Evolutionary conservation across 2,888 invertebrate species (phyloP).

Genomic region (Dasypogon diadema): DNA sequence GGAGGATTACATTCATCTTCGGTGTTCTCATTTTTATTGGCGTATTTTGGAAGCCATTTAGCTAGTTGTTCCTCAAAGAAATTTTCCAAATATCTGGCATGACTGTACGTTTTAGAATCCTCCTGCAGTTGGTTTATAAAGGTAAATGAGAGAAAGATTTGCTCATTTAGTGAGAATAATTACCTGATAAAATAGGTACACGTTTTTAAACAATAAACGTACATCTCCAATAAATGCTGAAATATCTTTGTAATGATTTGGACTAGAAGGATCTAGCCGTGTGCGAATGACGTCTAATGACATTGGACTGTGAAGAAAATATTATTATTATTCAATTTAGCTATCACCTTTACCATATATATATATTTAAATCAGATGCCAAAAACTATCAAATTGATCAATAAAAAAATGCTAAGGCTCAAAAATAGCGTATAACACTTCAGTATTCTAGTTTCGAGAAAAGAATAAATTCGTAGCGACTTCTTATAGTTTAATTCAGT

Average conservation of each 20-base stretch:
- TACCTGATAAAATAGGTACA: conserved; percentile 86
- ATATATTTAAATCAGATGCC: too few relatives aligned
- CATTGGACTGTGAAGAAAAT: conserved; percentile 74
- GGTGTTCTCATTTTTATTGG: conserved; percentile 16
- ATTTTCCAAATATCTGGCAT: conserved; percentile 85
- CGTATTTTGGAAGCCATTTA: conserved; percentile 84
- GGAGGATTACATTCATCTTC: conserved; percentile 65
- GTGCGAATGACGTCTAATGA: conserved; percentile 86
- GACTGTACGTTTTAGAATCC: conserved; percentile 81
- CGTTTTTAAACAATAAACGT: conserved; percentile 88
- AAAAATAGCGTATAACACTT: too few relatives aligned
- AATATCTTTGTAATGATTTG: conserved; percentile 80
- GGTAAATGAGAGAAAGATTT: conserved; percentile 51
- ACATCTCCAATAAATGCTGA: conserved; percentile 85
- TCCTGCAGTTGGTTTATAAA: conserved; percentile 70
- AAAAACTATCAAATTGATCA: too few relatives aligned
- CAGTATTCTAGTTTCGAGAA: too few relatives aligned
- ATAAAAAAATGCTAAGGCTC: too few relatives aligned
- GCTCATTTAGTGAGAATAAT: conserved; percentile 30
- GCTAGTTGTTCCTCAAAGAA: conserved; percentile 85
- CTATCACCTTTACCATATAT: too few relatives aligned
- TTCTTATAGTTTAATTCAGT: too few relatives aligned
- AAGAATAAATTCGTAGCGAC: too few relatives aligned
- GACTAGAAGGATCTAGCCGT: conserved; percentile 80
- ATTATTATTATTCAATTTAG: too few relatives aligned